Base-by-base conservation (phyloP, 53 echinoderm and acorn worm species). In the Holothuria leucospilota region DNA sequence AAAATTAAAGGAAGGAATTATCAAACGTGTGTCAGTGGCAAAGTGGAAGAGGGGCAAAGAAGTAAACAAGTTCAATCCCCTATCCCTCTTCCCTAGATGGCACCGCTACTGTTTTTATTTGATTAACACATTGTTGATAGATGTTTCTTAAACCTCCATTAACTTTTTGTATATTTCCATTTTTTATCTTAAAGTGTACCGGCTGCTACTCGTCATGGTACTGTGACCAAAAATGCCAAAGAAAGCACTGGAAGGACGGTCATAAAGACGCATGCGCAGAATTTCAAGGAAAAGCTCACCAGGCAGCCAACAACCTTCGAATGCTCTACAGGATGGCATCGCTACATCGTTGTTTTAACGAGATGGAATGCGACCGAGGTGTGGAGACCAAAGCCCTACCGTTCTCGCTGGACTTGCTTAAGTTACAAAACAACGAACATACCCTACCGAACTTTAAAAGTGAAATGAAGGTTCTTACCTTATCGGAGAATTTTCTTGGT, bases 271-370 rank as follows among this genome's bases (percentile, higher is more conserved):
- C 13, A 26, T 80, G 80, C 80, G 28, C 18, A 9, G 61, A 21
- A 16, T 21, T 34, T 25, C 62, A 59, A 28, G 59, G 21, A 34
- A 38, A 34, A 12, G 59, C 38, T 30, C 80, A 80, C 21, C 59
- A 80, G 38, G 20, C 59, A 21, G 80, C 80, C 14, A 80, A 80
- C 80, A 27, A 60, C 21, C 80, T 80, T 8, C 52, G 80, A 30
- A 16, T 80, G 28, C 11, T 30, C 20, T 26, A 16, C 38, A 59
- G 11, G 15, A 38, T 30, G 25, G 59, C 23, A 34, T 59, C 34
- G 8, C 30, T 80, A 7, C 4, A 7, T 1, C 24, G 29, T 26
- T 80, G 80, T 21, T 59, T 80, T 21, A 59, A 30, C 4, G 59
- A 53, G 27, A 59, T 78, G 30, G 51, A 59, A 26, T 4, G 28